Percentiles rank a stretch among this genome's conserved stretches.
These are phyloP conservation scores for Ormyrus nitidulus DNA, from an alignment of 2,888 invertebrate species.

Conservation along the genomic window DNA sequence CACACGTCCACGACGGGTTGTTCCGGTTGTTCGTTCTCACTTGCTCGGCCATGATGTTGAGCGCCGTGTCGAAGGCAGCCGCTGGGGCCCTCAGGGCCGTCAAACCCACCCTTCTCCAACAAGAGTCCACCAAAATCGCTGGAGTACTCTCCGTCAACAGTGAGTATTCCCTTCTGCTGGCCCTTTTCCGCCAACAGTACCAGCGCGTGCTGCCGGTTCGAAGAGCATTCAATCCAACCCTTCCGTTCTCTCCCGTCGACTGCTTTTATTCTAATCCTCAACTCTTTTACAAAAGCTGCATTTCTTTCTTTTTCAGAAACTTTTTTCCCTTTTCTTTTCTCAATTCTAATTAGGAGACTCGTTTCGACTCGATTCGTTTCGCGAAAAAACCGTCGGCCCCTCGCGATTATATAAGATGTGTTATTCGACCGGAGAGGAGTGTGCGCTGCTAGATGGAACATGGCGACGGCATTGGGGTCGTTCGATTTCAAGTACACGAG, in stretches of 20 bases:
- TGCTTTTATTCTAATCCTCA: conserved; percentile 74
- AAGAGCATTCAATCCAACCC: conserved; percentile 68
- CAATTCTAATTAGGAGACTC: neutral
- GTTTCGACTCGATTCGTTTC: too few relatives aligned
- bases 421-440: conserved; percentile 25
- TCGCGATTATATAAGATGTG: conserved; percentile 44
- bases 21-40: conserved; percentile 67
- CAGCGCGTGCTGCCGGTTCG: too few relatives aligned
- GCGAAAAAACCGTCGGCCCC: conserved; percentile 1
- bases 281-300: neutral
- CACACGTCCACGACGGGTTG: conserved; percentile 15
- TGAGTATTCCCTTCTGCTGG: conserved; percentile 72
- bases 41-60: conserved; percentile 78
- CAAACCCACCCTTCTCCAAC: conserved; percentile 77
- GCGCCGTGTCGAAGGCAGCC: conserved; percentile 78
- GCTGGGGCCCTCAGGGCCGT: conserved; percentile 78
- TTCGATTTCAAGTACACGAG: neutral
- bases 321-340: too few relatives aligned
- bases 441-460: conserved; percentile 39
- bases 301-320: neutral
- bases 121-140: conserved; percentile 76
- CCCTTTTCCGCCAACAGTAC: neutral
- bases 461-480: conserved; percentile 44
- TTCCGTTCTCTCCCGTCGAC: conserved; percentile 67
- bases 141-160: conserved; percentile 77